phyloP scores from a whole-genome alignment of 2,113 vertebrate genomes.

The Fulica atra region DNA sequence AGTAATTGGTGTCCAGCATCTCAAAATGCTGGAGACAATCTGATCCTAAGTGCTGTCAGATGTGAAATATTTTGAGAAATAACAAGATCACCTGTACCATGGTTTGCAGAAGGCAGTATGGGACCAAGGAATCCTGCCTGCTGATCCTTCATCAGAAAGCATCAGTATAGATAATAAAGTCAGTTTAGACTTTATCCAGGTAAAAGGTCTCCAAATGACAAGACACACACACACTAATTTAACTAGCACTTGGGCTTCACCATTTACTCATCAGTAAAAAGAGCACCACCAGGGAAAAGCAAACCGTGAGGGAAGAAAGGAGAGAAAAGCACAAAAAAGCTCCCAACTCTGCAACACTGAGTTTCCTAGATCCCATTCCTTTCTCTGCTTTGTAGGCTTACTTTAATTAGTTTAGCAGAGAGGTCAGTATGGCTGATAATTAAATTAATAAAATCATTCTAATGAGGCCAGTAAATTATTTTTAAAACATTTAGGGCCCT shows the following conservation, averaged over 20 bases:
- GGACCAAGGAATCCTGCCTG: neutral
- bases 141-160: neutral
- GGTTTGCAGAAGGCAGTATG: neutral
- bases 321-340: no score
- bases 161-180: neutral
- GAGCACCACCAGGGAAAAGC: neutral
- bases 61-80: neutral
- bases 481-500: neutral
- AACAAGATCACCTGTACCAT: neutral
- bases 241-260: neutral
- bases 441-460: neutral
- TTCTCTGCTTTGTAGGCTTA: neutral
- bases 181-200: neutral
- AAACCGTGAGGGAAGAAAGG: fast-evolving
- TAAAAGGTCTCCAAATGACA: neutral
- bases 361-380: neutral
- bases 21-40: neutral
- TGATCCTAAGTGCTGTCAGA: neutral
- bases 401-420: neutral
- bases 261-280: neutral
- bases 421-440: neutral
- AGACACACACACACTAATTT: neutral
- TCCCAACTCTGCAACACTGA: neutral
- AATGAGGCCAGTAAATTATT: neutral
- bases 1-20: neutral